phyloP scores from a whole-genome alignment of 2,113 vertebrate species.

The Zeus faber region DNA sequence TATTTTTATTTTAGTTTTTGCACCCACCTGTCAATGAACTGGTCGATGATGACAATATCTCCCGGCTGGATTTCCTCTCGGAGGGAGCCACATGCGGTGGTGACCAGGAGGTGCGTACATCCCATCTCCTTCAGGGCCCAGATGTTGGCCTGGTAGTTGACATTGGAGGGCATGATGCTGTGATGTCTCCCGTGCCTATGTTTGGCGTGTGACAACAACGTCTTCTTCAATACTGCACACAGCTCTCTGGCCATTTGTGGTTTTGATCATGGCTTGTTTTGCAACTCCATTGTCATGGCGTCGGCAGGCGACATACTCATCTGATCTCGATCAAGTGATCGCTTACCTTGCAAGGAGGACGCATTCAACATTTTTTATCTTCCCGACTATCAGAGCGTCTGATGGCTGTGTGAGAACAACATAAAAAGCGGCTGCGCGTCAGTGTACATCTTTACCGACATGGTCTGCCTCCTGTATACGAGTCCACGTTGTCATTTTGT shows the following conservation, averaged over 20 bases:
- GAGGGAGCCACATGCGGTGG: conserved; percentile 93
- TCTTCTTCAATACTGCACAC: too few relatives aligned
- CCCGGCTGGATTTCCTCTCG: conserved; percentile 93
- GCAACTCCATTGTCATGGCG: too few relatives aligned
- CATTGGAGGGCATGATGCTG: conserved; percentile 88
- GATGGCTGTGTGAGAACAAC: conserved; percentile 80
- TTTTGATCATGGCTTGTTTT: too few relatives aligned
- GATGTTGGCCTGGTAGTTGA: conserved; percentile 95
- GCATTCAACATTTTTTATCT: conserved; percentile 95
- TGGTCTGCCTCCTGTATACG: neutral
- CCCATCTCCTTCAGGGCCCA: conserved; percentile 92
- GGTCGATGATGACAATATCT: conserved; percentile 91
- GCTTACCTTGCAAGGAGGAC: conserved; percentile 92
- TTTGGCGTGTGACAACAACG: conserved; percentile 5
- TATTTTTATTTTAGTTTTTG: neutral
- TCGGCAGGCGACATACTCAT: neutral
- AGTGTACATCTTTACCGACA: neutral
- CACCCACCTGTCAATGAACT: conserved; percentile 92
- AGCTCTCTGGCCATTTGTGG: too few relatives aligned
- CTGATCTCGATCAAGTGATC: neutral
- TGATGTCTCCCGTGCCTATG: conserved; percentile 91
- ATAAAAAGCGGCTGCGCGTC: neutral
- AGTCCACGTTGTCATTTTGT: neutral
- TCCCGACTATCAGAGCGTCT: conserved; percentile 91
- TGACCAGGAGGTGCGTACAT: conserved; percentile 90